Conservation (phyloP, 2,113 vertebrate species). For the Callocephalon fimbriatum region DNA sequence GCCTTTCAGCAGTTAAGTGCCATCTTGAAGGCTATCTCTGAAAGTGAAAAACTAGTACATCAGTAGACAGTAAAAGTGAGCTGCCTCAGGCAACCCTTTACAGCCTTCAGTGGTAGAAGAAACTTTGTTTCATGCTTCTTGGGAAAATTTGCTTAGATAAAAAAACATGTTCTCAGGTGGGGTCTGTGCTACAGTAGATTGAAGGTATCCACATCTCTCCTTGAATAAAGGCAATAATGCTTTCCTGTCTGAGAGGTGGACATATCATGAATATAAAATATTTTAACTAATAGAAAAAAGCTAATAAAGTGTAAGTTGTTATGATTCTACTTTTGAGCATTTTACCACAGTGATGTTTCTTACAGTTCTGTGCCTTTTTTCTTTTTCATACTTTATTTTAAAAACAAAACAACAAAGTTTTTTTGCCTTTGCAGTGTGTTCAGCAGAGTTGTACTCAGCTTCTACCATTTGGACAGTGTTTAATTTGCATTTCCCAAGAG, state of each 20-base stretch:
- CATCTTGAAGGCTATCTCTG: not conserved
- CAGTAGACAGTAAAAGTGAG: not conserved
- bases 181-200: not conserved
- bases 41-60: not conserved
- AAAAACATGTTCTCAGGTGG: not conserved
- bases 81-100: not conserved
- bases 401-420: not conserved
- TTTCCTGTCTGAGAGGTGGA: not conserved
- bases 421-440: not conserved
- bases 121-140: not conserved
- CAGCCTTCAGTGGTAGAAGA: not conserved
- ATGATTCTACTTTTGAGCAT: not conserved
- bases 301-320: not conserved
- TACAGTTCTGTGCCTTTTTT: not conserved
- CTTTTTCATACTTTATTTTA: not conserved
- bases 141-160: not conserved
- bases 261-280: not conserved
- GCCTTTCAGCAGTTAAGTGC: not conserved
- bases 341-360: not conserved
- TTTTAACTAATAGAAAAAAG: not conserved
- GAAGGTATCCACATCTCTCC: not conserved
- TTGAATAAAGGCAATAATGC: not conserved
- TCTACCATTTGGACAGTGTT: conserved; percentile 63
- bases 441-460: not conserved
- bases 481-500: conserved; percentile 77